A percentile compares a stretch with the other conserved stretches of the same genome.
Evolutionary conservation across 2,113 vertebrate species (phyloP).

Genomic region (Zosterops lateralis): DNA sequence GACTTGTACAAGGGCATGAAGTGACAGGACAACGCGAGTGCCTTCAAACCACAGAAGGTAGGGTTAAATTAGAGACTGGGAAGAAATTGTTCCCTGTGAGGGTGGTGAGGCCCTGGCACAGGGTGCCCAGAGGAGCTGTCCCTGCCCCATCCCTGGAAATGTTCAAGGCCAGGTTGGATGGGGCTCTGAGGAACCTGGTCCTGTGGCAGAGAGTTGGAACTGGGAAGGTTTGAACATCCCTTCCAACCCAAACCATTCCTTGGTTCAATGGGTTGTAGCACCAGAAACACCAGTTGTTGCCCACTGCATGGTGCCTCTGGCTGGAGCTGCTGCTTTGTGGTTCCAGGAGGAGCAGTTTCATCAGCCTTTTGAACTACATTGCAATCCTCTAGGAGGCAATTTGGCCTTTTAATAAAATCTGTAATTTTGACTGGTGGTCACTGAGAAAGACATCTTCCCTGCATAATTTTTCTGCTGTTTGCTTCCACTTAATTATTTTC

Average conservation of each 20-base stretch:
- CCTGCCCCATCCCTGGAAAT: neutral
- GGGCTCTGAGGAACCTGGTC: neutral
- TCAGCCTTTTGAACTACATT: fast-evolving
- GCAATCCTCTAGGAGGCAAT: neutral
- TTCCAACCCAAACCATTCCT: neutral
- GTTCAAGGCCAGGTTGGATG: neutral
- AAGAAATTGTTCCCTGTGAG: neutral
- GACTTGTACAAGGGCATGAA: neutral
- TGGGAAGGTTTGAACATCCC: neutral
- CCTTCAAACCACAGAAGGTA: neutral
- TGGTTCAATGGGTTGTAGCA: neutral
- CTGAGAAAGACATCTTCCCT: neutral
- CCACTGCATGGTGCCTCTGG: neutral
- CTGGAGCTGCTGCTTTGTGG: neutral
- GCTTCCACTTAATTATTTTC: neutral
- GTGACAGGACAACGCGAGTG: neutral
- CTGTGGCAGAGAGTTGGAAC: neutral
- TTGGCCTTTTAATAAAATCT: neutral
- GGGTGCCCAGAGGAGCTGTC: neutral
- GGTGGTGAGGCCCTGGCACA: neutral
- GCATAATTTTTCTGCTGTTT: neutral
- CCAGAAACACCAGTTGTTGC: neutral
- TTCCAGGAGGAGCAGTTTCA: neutral
- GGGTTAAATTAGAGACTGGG: neutral
- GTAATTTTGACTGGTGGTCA: neutral